Percentiles rank a stretch among this genome's conserved stretches.
phyloP scores from a whole-genome alignment of 2,797 vertebrate species.

The Eleutherodactylus coqui region DNA sequence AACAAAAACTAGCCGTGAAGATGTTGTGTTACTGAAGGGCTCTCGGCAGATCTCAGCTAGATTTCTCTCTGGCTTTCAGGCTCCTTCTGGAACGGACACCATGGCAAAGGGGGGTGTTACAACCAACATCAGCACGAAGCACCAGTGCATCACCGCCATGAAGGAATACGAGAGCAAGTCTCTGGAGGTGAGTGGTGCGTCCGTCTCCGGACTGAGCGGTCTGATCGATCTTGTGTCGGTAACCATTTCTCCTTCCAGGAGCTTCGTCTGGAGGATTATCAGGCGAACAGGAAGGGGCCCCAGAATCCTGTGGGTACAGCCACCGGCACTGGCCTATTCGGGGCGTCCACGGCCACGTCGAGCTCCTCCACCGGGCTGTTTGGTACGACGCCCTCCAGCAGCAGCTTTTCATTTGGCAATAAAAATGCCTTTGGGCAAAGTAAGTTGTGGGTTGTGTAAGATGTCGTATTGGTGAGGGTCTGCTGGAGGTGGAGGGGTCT shows the following conservation, averaged over 20 bases:
- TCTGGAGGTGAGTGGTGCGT: slow-evolving; percentile 83
- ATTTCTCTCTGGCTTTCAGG: slow-evolving; percentile 73
- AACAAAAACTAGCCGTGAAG: too few relatives aligned
- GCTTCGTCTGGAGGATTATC: slow-evolving; percentile 92
- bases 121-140: slow-evolving; percentile 96
- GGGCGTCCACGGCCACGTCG: slow-evolving; percentile 81
- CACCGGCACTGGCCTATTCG: slow-evolving; percentile 81
- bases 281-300: slow-evolving; percentile 92
- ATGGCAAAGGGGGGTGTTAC: slow-evolving; percentile 96
- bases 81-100: slow-evolving; percentile 90
- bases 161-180: slow-evolving; percentile 98
- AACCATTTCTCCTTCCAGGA: slow-evolving; percentile 76
- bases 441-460: slow-evolving; percentile 68
- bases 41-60: too few relatives aligned
- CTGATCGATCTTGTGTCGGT: not conserved
- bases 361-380: slow-evolving; percentile 89
- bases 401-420: slow-evolving; percentile 88
- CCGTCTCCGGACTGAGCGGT: not conserved
- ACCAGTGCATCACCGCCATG: slow-evolving; percentile 98
- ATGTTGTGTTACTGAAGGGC: too few relatives aligned
- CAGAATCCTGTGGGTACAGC: slow-evolving; percentile 86
- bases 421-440: slow-evolving; percentile 89
- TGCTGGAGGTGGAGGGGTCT: not conserved
- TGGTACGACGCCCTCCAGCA: slow-evolving; percentile 84
- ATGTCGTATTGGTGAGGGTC: not conserved